Evolutionary conservation across 2,797 vertebrate genomes (phyloP), one percentile per base, ranked within the genome.

Genomic region (Botia kubotai): DNA sequence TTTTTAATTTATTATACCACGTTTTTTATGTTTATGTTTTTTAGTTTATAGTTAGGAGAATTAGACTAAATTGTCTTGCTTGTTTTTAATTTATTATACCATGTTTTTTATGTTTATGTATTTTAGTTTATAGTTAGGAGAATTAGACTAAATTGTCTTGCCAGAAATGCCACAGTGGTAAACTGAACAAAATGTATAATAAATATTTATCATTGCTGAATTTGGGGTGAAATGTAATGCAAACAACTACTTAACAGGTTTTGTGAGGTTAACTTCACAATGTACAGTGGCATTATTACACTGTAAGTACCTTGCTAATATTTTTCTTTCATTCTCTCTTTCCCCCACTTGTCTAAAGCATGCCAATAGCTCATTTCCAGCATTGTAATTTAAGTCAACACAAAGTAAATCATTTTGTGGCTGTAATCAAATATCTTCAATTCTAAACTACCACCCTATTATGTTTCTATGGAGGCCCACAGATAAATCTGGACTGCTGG

Each of bases 381-480:
- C 86, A 89, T 86, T 88, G 89, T 87, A 92, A 83, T 90, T 92
- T 91, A 89, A 91, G 87, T 91, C 90, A 91, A 90, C 91, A 90
- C 84, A 86, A 89, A 90, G 87, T 95, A 94, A 94, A 94, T 95
- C 93, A 94, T 90, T 93, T 94, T 94, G 94, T 94, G 90, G 89
- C 89, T 86, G 90, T 89, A 92, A 92, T 90, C 92, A 93, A 91
- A 91, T 89, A 88, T 85, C 89, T 84, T 75, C 90, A 87, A 91
- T 88, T 89, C 88, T 92, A 92, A 94, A 93, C 84, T 83, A 86
- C n/a, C 84, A 84, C 89, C 91, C 94, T 95, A 94, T 94, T 94
- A 93, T 93, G 92, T 94, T 94, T 92, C 91, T 89, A 88, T 90
- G 82, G 85, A 80, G 89, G 89, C 90, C 86, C 85, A 50, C 85